Base-by-base conservation (phyloP, 2,888 invertebrate species). In the Ommatoiulus sabulosus region DNA sequence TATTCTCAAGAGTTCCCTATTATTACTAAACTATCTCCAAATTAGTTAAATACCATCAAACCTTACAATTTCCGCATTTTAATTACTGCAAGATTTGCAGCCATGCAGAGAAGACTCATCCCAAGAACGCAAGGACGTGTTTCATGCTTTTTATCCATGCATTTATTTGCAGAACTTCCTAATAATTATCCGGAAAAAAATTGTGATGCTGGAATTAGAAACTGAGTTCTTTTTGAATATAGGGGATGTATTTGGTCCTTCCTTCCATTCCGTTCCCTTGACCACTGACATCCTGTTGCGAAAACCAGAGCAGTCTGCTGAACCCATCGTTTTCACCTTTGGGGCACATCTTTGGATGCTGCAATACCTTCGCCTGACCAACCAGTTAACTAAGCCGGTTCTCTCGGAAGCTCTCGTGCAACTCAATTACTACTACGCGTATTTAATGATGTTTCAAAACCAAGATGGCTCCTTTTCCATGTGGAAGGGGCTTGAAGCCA, bases 191-290 rank as follows among this genome's bases (percentile, higher is more conserved):
- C 17, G n/a, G 15, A 57, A 12, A 46, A 35, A 35, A 35, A 35
- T 35, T 35, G 35, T 35, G 35, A 35, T 35, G 35, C 35, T 35
- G 35, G 35, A 35, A 80, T 85, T 5, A 35, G 87, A 24, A 87
- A 80, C 24, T 2, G 5, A 17, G 17, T 52, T 46, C 44, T 43
- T 87, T 46, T 15, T 3, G 0, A 15, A 0, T 85, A 44, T 90
- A 94, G 94, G 94, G 90, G 94, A 94, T 91, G 92, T 94, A 6
- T 93, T 94, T 89, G 94, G 94, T 0, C 94, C 94, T 12, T 12
- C 93, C 8, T 93, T 93, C 90, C 92, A 92, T 5, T 88, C 91
- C 72, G 91, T 91, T 3, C 92, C 92, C 0, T 91, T 92, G 12
- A 91, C 91, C 5, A 90, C 92, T 80, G 84, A 88, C n/a, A 2